phyloP scores from a whole-genome alignment of 2,113 vertebrate species.

The Oophaga pumilio region DNA sequence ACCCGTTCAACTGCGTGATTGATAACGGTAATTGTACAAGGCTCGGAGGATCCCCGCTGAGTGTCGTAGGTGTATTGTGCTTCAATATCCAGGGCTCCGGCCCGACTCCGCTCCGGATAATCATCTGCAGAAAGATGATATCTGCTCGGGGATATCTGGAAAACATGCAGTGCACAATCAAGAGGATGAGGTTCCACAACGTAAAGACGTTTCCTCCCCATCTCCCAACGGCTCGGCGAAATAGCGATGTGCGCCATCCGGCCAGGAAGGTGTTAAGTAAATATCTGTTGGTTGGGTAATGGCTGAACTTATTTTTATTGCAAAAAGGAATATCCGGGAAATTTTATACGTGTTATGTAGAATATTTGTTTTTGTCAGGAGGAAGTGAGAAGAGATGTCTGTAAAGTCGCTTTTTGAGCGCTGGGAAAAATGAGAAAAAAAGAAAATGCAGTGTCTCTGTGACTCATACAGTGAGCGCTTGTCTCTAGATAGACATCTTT shows the following conservation, averaged over 20 bases:
- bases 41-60: slow-evolving; percentile 31
- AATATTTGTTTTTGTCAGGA: slow-evolving; percentile 61
- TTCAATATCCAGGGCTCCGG: slow-evolving; percentile 22
- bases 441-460: slow-evolving; percentile 33
- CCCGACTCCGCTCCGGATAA: slow-evolving; percentile 66
- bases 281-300: slow-evolving; percentile 51
- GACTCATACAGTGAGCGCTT: slow-evolving; percentile 31
- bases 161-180: slow-evolving; percentile 64
- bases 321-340: slow-evolving; percentile 56
- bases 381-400: slow-evolving; percentile 61
- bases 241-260: not conserved
- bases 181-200: slow-evolving; percentile 63
- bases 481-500: slow-evolving; percentile 52
- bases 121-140: slow-evolving; percentile 68
- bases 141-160: slow-evolving; percentile 71
- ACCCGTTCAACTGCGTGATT: slow-evolving; percentile 44
- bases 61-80: slow-evolving; percentile 53
- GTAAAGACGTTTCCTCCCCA: slow-evolving; percentile 49
- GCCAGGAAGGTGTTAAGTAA: slow-evolving; percentile 48
- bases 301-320: slow-evolving; percentile 59
- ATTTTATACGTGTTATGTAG: slow-evolving; percentile 63
- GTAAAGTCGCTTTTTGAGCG: slow-evolving; percentile 61
- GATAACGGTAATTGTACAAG: slow-evolving; percentile 47
- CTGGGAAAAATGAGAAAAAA: slow-evolving; percentile 3
- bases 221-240: not conserved